Conservation (phyloP, 2,888 invertebrate species). For the Pharmacophagus antenor region DNA sequence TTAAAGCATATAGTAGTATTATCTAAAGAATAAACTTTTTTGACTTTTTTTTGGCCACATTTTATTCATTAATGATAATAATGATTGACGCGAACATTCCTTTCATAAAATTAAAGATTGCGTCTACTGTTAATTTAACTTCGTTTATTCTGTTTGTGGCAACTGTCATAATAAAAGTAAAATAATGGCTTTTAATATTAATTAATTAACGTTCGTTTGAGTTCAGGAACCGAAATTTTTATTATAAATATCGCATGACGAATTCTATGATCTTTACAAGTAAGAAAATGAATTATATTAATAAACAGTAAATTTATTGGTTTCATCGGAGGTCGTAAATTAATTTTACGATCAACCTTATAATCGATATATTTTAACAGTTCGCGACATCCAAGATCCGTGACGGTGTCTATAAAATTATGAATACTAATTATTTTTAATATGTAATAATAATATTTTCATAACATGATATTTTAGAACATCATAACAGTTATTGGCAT, state of each 20-base stretch:
- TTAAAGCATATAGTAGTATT: too few relatives aligned
- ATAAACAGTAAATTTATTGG: not conserved
- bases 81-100: too few relatives aligned
- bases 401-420: constrained; percentile 10
- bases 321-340: not conserved
- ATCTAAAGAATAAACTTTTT: too few relatives aligned
- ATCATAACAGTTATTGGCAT: constrained; percentile 9
- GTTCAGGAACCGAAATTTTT: not conserved
- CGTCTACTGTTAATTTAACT: too few relatives aligned
- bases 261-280: not conserved
- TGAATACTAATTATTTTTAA: constrained; percentile 20
- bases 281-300: not conserved
- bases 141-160: too few relatives aligned
- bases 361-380: not conserved
- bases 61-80: too few relatives aligned
- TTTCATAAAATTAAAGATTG: too few relatives aligned
- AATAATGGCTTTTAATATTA: too few relatives aligned
- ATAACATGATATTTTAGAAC: constrained; percentile 19
- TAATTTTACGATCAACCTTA: constrained; percentile 3
- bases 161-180: too few relatives aligned
- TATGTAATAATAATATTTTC: constrained; percentile 12
- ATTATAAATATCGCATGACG: not conserved
- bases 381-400: constrained; percentile 2
- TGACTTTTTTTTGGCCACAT: too few relatives aligned
- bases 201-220: too few relatives aligned